Conservation (phyloP, 2,797 vertebrate genomes). For the Pyrrhura leucotis region DNA sequence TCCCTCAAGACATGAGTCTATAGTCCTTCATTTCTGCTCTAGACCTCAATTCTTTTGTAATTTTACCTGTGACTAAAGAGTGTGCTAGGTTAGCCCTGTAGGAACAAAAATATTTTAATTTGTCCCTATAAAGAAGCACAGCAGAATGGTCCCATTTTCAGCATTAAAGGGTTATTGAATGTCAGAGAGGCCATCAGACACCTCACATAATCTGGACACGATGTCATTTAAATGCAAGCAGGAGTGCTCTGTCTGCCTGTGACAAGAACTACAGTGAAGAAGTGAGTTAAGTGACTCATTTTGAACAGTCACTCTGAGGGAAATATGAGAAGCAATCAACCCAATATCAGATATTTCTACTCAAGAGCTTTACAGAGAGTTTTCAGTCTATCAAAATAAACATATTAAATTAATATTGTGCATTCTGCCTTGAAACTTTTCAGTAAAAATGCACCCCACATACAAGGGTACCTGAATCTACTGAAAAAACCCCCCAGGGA, state of each 20-base stretch:
- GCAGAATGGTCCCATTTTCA: background rate
- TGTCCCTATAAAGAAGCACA: background rate
- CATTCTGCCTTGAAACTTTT: background rate
- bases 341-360: background rate
- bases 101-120: accelerated
- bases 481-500: background rate
- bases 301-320: background rate
- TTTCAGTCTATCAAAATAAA: background rate
- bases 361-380: background rate
- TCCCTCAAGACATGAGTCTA: background rate
- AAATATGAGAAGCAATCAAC: background rate
- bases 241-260: background rate
- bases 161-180: background rate
- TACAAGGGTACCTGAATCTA: background rate
- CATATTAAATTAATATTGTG: background rate
- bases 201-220: background rate
- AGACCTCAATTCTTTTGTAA: background rate
- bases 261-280: background rate
- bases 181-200: background rate
- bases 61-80: background rate
- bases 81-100: background rate
- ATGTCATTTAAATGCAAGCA: background rate
- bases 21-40: background rate
- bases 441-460: background rate
- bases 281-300: background rate